Base-by-base conservation (phyloP, 2,888 invertebrate species). In the Epirrita christyi region DNA sequence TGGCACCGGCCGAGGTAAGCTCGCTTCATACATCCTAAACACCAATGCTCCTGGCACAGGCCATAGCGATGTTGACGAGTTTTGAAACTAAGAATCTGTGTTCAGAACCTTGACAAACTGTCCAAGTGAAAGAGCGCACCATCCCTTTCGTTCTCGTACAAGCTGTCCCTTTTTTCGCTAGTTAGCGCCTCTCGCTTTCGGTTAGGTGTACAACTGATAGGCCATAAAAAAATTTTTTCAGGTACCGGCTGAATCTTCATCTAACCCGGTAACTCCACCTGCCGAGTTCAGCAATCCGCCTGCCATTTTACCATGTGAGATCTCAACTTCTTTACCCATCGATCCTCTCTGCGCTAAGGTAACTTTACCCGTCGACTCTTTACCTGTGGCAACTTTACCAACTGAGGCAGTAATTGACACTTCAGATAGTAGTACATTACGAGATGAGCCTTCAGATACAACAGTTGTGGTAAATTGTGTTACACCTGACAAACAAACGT, bases 211-310 rank as follows among this genome's bases (percentile, higher is more conserved):
- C 21, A n/a, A n/a, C n/a, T n/a, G n/a, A n/a, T n/a, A n/a, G n/a
- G n/a, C 21, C 21, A 21, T 21, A 21, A 21, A 2, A 21, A 21
- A 21, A 4, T 21, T 32, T 32, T 38, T 34, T 1, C 46, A 56
- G 56, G 46, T 50, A 2, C 50, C 50, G n/a, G 15, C n/a, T 1
- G 43, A 44, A 6, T 34, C 6, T 27, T 32, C 28, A 6, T 13
- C 58, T 11, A 36, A 48, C 15, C 58, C 53, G 5, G 47, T 52
- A n/a, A 58, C 48, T 4, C 58, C 48, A 14, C 48, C 49, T 10
- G 48, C 58, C 3, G 48, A 44, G 53, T 58, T 48, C 44, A 7
- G 45, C 28, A 29, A 41, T 5, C 32, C 29, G 36, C 32, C 57
- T 11, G 13, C 34, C 0, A 5, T 32, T 6, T 27, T 37, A 28